Evolutionary conservation across 2,888 invertebrate genomes (phyloP), one percentile per base, ranked within the genome.

Genomic region (Melanostoma mellinum): DNA sequence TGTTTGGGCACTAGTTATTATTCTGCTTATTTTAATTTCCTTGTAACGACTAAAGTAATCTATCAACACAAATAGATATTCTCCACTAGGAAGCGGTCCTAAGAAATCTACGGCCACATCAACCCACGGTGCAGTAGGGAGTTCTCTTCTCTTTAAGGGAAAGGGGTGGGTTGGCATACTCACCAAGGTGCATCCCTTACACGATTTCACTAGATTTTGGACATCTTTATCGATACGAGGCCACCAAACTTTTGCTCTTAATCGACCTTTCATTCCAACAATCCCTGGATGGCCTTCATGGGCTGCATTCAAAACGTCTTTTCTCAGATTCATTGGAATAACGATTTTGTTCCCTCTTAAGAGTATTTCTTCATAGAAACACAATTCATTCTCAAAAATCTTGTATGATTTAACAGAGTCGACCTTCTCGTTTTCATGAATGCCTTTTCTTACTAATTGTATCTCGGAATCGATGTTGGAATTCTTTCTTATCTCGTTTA

Each of bases 161-260:
- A 20, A 20, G 20, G 20, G 20, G 20, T 20, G 20, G 20, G 20
- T 20, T 20, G 20, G 20, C 20, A 20, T 20, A 20, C 20, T 1
- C 20, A 20, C 20, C 20, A 20, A 20, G 3, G 6, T 33, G 33
- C 35, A 52, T 33, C 52, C 52, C n/a, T n/a, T 53, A 53, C 53
- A 35, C 33, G 35, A 53, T 36, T 35, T 53, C 4, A 36, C 53
- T 20, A 5, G 35, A 53, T n/a, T 6, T 53, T 35, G 35, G 30
- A 36, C 36, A 3, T 53, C 53, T 36, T n/a, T 53, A 6, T 36
- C 36, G 35, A 53, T 53, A 36, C 36, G n/a, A 36, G 53, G 36
- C 53, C 53, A 53, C 36, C 36, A 53, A 36, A 53, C 36, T 10
- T 53, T 53, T 36, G 53, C 4, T 53, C 36, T 53, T 53, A 53